phyloP scores from a whole-genome alignment of 2,888 invertebrate species.

The Schrankia costaestrigalis region DNA sequence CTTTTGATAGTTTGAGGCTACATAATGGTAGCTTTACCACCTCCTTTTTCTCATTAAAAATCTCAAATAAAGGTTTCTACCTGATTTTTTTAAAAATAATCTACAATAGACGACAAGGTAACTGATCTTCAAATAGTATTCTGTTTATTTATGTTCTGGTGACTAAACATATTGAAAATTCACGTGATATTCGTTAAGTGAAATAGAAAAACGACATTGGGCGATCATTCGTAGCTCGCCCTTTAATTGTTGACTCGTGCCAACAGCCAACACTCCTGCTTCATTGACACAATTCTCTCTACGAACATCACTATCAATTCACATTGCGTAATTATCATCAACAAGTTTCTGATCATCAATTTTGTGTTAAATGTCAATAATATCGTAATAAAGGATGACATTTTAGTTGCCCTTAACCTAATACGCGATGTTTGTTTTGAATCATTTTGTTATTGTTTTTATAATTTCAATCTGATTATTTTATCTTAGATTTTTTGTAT shows the following conservation, averaged over 20 bases:
- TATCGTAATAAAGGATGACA: slow-evolving; percentile 7
- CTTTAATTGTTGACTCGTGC: slow-evolving; percentile 52
- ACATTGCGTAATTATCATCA: slow-evolving; percentile 44
- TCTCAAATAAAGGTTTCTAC: no score
- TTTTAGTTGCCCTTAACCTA: slow-evolving; percentile 11
- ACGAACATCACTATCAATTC: slow-evolving; percentile 37
- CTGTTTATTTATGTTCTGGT: slow-evolving; percentile 21
- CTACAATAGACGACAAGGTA: no score
- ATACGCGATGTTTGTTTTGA: slow-evolving; percentile 1
- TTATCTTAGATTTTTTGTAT: no score
- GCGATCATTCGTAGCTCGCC: slow-evolving; percentile 41
- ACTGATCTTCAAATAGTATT: no score
- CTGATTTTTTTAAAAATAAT: no score
- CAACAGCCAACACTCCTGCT: slow-evolving; percentile 43
- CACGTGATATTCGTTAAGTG: slow-evolving; percentile 30
- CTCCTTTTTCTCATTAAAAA: no score
- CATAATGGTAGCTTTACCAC: no score
- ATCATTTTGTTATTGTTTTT: slow-evolving; percentile 1
- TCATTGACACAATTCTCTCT: slow-evolving; percentile 61
- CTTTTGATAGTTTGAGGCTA: no score
- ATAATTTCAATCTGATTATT: neutral
- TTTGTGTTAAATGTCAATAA: slow-evolving; percentile 22
- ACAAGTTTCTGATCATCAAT: slow-evolving; percentile 21
- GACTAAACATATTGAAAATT: slow-evolving; percentile 32
- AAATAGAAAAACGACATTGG: slow-evolving; percentile 46